phyloP scores from a whole-genome alignment of 2,797 vertebrate genomes.

The Microctenopoma steveboyesi region DNA sequence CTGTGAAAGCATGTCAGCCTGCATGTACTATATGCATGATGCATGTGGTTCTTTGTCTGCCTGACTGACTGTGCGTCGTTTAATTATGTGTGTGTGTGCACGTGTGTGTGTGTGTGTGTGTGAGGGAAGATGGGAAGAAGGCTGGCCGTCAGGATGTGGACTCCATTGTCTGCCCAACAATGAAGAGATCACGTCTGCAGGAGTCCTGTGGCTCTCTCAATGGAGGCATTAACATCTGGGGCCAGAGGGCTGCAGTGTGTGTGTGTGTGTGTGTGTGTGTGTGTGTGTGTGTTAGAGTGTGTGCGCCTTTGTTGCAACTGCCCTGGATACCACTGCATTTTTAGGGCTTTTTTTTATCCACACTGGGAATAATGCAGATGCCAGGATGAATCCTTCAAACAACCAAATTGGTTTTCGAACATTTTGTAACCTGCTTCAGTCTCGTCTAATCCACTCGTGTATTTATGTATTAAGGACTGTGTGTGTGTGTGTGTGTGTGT shows the following conservation, averaged over 20 bases:
- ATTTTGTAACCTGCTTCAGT: constrained; percentile 11
- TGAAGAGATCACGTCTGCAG: constrained; percentile 80
- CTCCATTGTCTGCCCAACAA: constrained; percentile 83
- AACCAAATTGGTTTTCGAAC: constrained; percentile 23
- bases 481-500: background rate
- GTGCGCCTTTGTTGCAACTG: constrained; percentile 45
- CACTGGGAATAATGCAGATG: constrained; percentile 37
- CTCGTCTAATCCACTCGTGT: constrained; percentile 22
- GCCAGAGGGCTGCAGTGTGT: constrained; percentile 57
- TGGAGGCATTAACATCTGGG: constrained; percentile 84
- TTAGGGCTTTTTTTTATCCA: constrained; percentile 23
- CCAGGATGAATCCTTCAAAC: constrained; percentile 36
- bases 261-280: constrained; percentile 31
- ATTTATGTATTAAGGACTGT: constrained; percentile 16
- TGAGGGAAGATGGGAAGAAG: constrained; percentile 65
- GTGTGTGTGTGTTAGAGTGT: constrained; percentile 20
- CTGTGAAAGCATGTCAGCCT: constrained; percentile 3
- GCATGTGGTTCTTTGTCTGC: constrained; percentile 42
- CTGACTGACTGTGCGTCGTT: constrained; percentile 27
- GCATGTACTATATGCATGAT: background rate
- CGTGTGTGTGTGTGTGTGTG: constrained; percentile 46
- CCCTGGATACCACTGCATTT: constrained; percentile 51
- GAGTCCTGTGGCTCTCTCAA: constrained; percentile 80
- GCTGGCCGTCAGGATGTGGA: constrained; percentile 72
- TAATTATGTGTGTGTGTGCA: constrained; percentile 35